Percentiles rank a stretch among this genome's conserved stretches.
Conservation (phyloP, 2,113 vertebrate genomes). For the Eulacestoma nigropectus region DNA sequence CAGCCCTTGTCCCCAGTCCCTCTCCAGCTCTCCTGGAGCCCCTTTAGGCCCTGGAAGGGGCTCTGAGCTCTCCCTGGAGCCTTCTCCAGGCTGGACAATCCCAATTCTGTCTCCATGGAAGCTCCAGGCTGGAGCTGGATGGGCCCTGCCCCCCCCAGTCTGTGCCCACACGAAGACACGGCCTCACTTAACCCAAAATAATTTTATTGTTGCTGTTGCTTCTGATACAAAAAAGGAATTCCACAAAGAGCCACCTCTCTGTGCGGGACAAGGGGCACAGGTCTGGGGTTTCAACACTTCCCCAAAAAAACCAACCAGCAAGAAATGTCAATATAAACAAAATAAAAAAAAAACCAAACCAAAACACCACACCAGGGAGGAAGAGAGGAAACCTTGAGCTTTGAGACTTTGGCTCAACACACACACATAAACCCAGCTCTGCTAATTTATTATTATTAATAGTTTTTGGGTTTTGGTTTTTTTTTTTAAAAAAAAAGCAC, state of each 20-base stretch:
- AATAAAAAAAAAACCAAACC: neutral
- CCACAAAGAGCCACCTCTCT: conserved; percentile 21
- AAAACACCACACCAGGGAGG: conserved; percentile 27
- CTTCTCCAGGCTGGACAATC: neutral
- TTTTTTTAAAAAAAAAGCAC: neutral
- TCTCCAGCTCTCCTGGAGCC: neutral
- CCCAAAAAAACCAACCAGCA: conserved; percentile 3
- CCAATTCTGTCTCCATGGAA: neutral
- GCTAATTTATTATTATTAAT: conserved; percentile 29
- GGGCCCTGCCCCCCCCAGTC: neutral
- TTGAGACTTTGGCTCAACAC: conserved; percentile 46
- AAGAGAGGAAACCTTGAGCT: conserved; percentile 19
- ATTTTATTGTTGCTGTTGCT: conserved; percentile 86
- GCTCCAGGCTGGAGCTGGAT: neutral
- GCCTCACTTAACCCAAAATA: conserved; percentile 84
- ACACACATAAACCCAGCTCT: conserved; percentile 25
- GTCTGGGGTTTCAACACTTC: conserved; percentile 5
- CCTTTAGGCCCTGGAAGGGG: rapidly evolving
- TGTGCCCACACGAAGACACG: neutral
- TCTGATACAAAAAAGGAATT: conserved; percentile 72
- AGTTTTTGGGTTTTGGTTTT: neutral
- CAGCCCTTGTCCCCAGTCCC: neutral
- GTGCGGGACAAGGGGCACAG: neutral
- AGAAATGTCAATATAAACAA: conserved; percentile 13
- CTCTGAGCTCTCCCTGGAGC: neutral